These are phyloP conservation scores for Sisyra terminalis DNA, from an alignment of 2,888 invertebrate species.

Conservation along the genomic window DNA sequence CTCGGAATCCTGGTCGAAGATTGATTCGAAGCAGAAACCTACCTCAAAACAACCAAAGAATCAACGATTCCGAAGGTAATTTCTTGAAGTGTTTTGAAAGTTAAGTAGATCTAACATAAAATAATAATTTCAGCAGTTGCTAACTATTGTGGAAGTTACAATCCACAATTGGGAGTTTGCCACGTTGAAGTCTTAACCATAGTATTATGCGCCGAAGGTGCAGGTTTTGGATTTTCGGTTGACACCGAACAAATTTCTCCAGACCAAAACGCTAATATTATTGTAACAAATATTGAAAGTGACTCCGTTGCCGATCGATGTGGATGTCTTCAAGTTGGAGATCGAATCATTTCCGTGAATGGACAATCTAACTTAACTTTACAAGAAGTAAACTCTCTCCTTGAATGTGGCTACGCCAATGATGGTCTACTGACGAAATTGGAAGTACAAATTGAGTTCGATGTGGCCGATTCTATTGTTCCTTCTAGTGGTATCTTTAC, in stretches of 20 bases:
- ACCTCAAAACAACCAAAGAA: too few species aligned
- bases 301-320: conserved; percentile 45
- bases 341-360: conserved; percentile 72
- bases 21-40: too few species aligned
- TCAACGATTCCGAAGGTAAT: too few species aligned
- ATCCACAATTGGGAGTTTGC: conserved; percentile 23
- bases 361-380: conserved; percentile 51
- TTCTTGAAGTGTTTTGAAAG: too few species aligned
- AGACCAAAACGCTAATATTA: conserved; percentile 23
- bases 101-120: background rate
- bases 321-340: conserved; percentile 62
- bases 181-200: conserved; percentile 37
- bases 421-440: conserved; percentile 45
- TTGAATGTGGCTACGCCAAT: conserved; percentile 27
- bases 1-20: conserved; percentile 17
- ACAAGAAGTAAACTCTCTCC: conserved; percentile 35
- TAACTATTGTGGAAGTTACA: conserved; percentile 12
- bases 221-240: conserved; percentile 33
- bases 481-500: conserved; percentile 83
- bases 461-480: conserved; percentile 80
- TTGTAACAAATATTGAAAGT: conserved; percentile 32
- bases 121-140: background rate
- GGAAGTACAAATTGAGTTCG: conserved; percentile 71
- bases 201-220: conserved; percentile 30
- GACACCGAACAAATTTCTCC: conserved; percentile 28